A percentile compares a stretch with the other conserved stretches of the same genome.
Evolutionary conservation across 35 echinoderm and acorn worm genomes (phyloP).

Genomic region (Diadema setosum): DNA sequence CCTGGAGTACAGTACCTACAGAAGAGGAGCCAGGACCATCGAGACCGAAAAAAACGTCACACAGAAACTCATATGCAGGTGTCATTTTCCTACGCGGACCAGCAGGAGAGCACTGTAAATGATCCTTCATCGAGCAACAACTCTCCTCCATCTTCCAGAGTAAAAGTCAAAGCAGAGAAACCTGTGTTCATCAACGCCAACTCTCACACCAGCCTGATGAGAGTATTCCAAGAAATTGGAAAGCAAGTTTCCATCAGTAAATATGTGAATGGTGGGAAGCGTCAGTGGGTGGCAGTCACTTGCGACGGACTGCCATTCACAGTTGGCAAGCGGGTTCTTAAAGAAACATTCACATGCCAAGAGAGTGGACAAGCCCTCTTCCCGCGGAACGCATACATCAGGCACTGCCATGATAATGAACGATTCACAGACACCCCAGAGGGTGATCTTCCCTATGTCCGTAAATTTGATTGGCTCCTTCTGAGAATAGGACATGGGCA

Average conservation of each 20-base stretch:
- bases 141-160: no score
- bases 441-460: neutral
- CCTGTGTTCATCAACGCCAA: neutral
- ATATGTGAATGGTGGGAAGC: neutral
- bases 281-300: neutral
- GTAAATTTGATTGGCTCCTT: constrained; percentile 13
- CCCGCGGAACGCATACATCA: neutral
- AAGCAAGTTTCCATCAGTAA: neutral
- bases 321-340: neutral
- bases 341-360: neutral
- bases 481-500: neutral
- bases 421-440: neutral
- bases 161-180: neutral
- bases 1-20: no score
- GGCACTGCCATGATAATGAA: neutral
- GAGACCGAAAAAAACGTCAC: no score
- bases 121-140: no score
- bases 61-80: no score
- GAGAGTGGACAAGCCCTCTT: neutral
- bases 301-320: constrained; percentile 29
- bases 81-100: no score
- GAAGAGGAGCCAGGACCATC: no score
- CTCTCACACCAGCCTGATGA: neutral
- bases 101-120: no score
- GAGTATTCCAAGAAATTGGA: neutral